A percentile compares a stretch with the other conserved stretches of the same genome.
phyloP scores from a whole-genome alignment of 2,797 vertebrate species.

The Enteromius unitaeniatus region DNA sequence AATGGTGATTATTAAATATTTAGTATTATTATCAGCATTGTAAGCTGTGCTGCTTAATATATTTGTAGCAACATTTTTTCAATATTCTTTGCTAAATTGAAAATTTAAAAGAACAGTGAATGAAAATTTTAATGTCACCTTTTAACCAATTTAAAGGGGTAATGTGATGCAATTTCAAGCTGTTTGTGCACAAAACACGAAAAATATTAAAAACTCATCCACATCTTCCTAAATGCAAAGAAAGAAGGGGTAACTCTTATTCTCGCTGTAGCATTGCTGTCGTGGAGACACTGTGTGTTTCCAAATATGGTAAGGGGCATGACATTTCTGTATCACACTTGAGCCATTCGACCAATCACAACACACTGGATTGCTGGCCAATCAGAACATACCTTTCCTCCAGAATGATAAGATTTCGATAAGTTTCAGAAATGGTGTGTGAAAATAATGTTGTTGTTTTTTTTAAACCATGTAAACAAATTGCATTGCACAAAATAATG shows the following conservation, averaged over 20 bases:
- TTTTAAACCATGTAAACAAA: no score
- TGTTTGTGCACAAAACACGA: no score
- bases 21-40: not conserved
- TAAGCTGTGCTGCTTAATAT: not conserved
- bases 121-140: not conserved
- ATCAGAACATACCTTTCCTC: not conserved
- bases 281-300: not conserved
- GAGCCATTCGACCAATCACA: not conserved
- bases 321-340: not conserved
- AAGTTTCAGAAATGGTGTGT: not conserved
- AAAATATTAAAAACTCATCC: no score
- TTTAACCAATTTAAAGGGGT: not conserved
- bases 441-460: no score
- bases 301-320: not conserved
- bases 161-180: no score
- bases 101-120: not conserved
- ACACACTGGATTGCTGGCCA: not conserved
- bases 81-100: not conserved
- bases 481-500: no score
- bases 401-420: not conserved
- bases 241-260: no score
- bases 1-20: not conserved
- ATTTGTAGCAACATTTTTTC: not conserved
- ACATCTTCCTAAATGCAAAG: no score
- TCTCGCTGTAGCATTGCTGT: not conserved